These are phyloP conservation scores for Onychomys torridus DNA, from an alignment of 2,797 vertebrate genomes.

Conservation along the genomic window DNA sequence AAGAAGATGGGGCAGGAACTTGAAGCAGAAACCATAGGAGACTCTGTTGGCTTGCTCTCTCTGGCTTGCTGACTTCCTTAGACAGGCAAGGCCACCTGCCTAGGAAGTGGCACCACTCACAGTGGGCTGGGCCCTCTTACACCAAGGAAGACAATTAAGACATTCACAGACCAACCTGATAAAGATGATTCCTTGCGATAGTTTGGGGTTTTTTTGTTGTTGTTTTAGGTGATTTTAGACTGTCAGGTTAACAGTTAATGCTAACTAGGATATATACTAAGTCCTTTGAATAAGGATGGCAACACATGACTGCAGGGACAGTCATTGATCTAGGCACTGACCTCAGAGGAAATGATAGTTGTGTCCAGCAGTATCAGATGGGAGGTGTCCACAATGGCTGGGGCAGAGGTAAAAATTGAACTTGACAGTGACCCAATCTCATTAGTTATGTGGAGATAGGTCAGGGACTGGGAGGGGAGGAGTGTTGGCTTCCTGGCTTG, in stretches of 20 bases:
- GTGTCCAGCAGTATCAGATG: background rate
- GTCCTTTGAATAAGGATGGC: background rate
- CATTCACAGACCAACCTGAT: too few relatives aligned
- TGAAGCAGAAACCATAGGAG: background rate
- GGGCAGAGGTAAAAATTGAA: background rate
- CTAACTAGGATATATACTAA: background rate
- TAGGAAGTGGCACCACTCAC: background rate
- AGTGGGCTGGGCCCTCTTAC: background rate
- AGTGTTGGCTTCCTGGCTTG: too few relatives aligned
- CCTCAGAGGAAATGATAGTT: background rate
- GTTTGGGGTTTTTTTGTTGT: background rate
- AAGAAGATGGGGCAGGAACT: background rate
- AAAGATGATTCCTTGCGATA: background rate
- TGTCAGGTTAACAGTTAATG: background rate
- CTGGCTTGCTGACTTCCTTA: background rate
- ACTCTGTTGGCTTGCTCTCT: background rate
- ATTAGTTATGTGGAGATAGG: background rate
- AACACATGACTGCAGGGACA: background rate
- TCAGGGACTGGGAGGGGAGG: background rate
- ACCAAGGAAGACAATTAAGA: background rate
- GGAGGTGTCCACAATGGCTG: background rate
- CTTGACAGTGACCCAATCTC: background rate
- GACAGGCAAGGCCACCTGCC: background rate
- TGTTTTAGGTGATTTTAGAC: background rate
- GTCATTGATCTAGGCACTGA: background rate